Conservation (phyloP, 1,140 invertebrate genomes). For the Stegodyphus dumicola region DNA sequence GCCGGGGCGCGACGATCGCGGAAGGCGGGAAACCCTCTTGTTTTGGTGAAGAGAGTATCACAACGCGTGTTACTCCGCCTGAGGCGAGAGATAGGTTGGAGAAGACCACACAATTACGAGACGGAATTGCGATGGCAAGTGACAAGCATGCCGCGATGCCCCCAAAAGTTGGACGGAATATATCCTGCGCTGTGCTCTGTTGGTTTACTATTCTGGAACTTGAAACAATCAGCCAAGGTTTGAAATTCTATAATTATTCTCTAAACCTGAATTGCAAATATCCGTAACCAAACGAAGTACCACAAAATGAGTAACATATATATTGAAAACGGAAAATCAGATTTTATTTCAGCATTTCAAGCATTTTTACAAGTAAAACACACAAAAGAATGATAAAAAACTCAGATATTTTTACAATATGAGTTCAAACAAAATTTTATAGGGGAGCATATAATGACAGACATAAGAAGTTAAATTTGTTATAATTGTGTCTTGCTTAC, state of each 20-base stretch:
- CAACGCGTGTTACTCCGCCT: conserved; percentile 46
- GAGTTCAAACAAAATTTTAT: too few species aligned
- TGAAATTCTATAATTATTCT: neutral
- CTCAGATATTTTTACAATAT: too few species aligned
- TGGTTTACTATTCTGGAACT: conserved; percentile 45
- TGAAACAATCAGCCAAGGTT: conserved; percentile 35
- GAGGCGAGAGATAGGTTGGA: conserved; percentile 35
- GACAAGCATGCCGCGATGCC: conserved; percentile 23
- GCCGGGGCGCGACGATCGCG: conserved; percentile 38
- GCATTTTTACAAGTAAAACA: too few species aligned
- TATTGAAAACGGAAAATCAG: too few species aligned
- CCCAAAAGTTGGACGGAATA: conserved; percentile 34
- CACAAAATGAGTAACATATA: neutral
- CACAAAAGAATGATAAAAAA: too few species aligned
- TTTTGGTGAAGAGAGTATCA: conserved; percentile 34
- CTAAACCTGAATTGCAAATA: neutral
- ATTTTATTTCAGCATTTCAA: too few species aligned
- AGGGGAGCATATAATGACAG: too few species aligned
- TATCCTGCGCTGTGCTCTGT: conserved; percentile 35
- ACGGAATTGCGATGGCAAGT: conserved; percentile 9
- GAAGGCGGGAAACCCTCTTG: conserved; percentile 48
- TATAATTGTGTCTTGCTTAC: too few species aligned
- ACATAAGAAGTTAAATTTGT: too few species aligned
- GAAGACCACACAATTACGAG: conserved; percentile 8
- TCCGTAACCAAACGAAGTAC: conserved; percentile 19